phyloP scores from a whole-genome alignment of 2,113 vertebrate genomes.

The Crotalus tigris region DNA sequence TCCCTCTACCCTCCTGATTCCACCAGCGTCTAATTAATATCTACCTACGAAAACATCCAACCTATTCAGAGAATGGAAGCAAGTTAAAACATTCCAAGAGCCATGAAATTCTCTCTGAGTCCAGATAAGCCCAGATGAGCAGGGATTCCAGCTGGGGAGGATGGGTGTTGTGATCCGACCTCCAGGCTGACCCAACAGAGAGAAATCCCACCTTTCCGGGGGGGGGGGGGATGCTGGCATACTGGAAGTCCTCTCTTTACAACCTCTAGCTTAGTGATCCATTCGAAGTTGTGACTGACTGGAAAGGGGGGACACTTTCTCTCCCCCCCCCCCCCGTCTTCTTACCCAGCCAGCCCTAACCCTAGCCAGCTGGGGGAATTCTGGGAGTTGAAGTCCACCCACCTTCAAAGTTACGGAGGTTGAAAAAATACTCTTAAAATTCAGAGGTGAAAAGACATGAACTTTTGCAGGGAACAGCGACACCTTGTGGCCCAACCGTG shows the following conservation, averaged over 20 bases:
- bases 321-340: not conserved
- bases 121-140: too few species aligned
- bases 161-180: not conserved
- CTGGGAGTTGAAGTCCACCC: not conserved
- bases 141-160: not conserved
- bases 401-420: not conserved
- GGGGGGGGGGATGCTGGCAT: accelerated
- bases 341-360: not conserved
- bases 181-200: not conserved
- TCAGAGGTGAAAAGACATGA: not conserved
- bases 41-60: too few species aligned
- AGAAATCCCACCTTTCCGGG: not conserved
- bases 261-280: too few species aligned
- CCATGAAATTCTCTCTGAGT: too few species aligned
- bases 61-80: too few species aligned
- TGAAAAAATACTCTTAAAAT: not conserved
- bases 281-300: too few species aligned
- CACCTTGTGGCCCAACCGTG: not conserved
- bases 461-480: not conserved
- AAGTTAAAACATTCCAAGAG: too few species aligned
- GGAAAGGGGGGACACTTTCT: too few species aligned
- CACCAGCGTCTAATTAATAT: not conserved
- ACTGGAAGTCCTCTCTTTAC: too few species aligned
- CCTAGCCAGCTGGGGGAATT: not conserved
- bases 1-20: not conserved